A percentile compares a stretch with the other conserved stretches of the same genome.
Conservation (phyloP, 2,888 invertebrate species). For the Chorisops tibialis region DNA sequence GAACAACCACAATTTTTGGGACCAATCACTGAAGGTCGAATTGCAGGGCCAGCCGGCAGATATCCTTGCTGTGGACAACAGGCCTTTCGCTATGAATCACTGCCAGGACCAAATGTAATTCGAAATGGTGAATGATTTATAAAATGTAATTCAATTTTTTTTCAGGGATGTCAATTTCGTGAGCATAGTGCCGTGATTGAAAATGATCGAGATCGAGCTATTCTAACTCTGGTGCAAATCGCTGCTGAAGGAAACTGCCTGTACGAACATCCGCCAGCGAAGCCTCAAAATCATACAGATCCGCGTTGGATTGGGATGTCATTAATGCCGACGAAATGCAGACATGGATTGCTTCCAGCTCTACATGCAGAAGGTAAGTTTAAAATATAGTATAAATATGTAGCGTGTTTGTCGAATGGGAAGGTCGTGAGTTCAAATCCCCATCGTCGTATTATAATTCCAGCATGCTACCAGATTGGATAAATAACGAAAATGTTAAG, state of each 20-base stretch:
- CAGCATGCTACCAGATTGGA: too few relatives aligned
- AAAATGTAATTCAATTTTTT: not conserved
- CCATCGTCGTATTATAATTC: too few relatives aligned
- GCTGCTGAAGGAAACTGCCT: conserved; percentile 47
- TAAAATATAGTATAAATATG: too few relatives aligned
- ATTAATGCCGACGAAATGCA: conserved; percentile 47
- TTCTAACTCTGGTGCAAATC: conserved; percentile 53
- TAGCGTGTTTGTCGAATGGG: too few relatives aligned
- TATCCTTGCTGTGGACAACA: conserved; percentile 87
- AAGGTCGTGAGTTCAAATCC: too few relatives aligned
- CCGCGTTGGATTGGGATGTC: conserved; percentile 47
- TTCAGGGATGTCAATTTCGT: conserved; percentile 69
- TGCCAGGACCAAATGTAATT: conserved; percentile 49
- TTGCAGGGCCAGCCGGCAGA: conserved; percentile 68
- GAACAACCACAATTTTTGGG: conserved; percentile 74
- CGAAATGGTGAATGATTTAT: not conserved
- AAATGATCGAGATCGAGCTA: conserved; percentile 63
- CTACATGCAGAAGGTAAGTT: conserved; percentile 41
- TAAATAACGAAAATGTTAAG: too few relatives aligned
- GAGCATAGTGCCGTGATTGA: conserved; percentile 68
- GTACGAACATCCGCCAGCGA: conserved; percentile 43
- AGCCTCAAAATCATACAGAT: conserved; percentile 39
- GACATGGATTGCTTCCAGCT: conserved; percentile 48
- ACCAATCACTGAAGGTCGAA: conserved; percentile 56
- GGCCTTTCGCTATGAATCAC: conserved; percentile 59